Percentiles rank a stretch among this genome's conserved stretches.
phyloP scores from a whole-genome alignment of 2,113 vertebrate genomes.

The Rattus rattus region DNA sequence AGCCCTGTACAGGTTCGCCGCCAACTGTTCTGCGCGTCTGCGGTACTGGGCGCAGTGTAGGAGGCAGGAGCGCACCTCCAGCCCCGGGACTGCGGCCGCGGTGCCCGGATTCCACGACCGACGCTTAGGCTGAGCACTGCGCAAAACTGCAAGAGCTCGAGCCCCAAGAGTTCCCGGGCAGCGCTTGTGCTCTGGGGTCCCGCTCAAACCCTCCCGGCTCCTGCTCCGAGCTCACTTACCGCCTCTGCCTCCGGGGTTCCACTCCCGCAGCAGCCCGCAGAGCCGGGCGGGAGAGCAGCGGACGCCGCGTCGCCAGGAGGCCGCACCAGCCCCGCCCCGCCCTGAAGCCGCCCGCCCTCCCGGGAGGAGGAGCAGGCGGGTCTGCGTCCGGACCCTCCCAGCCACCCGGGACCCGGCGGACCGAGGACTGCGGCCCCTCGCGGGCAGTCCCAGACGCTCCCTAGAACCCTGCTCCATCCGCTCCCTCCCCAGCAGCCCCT shows the following conservation, averaged over 20 bases:
- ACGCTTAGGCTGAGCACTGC: background rate
- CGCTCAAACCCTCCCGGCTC: background rate
- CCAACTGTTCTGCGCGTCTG: background rate
- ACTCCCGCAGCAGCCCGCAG: constrained; percentile 50
- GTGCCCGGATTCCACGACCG: background rate
- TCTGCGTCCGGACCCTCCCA: background rate
- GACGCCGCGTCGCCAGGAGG: constrained; percentile 50
- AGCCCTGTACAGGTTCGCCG: background rate
- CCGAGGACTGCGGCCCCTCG: background rate
- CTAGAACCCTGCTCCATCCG: background rate
- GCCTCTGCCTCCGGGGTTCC: background rate
- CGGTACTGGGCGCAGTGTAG: background rate
- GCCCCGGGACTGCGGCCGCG: background rate
- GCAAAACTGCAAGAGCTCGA: background rate
- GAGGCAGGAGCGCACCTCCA: background rate
- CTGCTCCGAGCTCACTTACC: constrained; percentile 21
- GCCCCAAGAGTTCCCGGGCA: background rate
- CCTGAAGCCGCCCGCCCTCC: constrained; percentile 57
- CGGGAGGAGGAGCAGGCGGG: constrained; percentile 42
- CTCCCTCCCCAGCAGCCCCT: background rate
- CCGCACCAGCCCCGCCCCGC: constrained; percentile 58
- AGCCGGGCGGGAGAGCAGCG: constrained; percentile 12
- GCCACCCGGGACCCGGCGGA: background rate
- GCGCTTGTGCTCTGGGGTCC: background rate
- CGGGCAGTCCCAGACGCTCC: rapidly evolving